Conservation (phyloP, 2,113 vertebrate species). For the Lipophrys pholis region DNA sequence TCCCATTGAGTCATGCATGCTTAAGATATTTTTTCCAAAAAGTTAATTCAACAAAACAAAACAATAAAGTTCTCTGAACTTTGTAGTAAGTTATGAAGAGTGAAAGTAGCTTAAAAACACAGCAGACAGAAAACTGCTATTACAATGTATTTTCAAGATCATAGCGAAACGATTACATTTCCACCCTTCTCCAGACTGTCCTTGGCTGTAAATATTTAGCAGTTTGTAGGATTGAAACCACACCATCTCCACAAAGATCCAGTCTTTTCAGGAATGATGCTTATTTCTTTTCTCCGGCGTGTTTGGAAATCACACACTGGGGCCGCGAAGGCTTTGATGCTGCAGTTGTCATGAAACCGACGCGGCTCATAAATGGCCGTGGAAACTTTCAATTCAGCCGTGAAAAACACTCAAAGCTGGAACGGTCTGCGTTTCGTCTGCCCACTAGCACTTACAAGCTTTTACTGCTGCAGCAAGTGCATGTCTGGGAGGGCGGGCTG, state of each 20-base stretch:
- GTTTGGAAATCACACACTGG: conserved; percentile 38
- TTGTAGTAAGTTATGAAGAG: neutral
- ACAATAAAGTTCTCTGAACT: neutral
- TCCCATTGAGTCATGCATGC: neutral
- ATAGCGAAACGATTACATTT: conserved; percentile 27
- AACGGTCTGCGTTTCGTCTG: conserved; percentile 33
- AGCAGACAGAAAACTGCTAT: conserved; percentile 1
- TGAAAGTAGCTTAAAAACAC: conserved; percentile 1
- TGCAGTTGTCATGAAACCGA: conserved; percentile 47
- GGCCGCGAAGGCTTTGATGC: conserved; percentile 55
- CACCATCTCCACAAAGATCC: conserved; percentile 51
- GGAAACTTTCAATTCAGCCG: conserved; percentile 66
- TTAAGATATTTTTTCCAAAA: neutral
- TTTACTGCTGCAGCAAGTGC: conserved; percentile 69
- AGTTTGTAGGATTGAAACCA: conserved; percentile 52
- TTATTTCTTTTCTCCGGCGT: conserved; percentile 30
- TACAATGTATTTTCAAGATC: conserved; percentile 31
- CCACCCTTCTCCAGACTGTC: conserved; percentile 38
- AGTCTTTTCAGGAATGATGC: conserved; percentile 52
- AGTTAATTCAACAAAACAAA: too few species aligned
- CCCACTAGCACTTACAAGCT: conserved; percentile 27
- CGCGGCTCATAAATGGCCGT: conserved; percentile 57
- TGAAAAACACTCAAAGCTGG: conserved; percentile 40
- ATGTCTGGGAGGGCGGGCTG: conserved; percentile 59
- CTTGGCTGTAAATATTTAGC: conserved; percentile 59